These are phyloP conservation scores for Sebastes minor DNA, from an alignment of 2,797 vertebrate species.

Conservation along the genomic window DNA sequence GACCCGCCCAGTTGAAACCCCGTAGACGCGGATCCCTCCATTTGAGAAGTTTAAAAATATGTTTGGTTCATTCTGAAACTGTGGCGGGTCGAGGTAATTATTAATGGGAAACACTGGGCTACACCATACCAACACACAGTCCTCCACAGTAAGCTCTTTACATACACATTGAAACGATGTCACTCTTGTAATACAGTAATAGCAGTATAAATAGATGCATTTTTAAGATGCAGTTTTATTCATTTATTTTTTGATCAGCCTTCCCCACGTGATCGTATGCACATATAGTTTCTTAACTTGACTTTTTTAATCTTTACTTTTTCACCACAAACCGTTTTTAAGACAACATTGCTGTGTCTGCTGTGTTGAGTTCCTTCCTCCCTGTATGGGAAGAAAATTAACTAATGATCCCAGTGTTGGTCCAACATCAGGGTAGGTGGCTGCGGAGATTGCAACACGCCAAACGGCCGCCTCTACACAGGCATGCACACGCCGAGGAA, in stretches of 20 bases:
- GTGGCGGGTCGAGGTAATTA: no score
- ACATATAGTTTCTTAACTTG: neutral
- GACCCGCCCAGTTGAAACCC: no score
- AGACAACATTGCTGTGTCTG: neutral
- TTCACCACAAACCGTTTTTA: neutral
- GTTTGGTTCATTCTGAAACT: no score
- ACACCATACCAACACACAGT: neutral
- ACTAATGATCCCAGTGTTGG: slow-evolving; percentile 50
- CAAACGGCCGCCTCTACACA: slow-evolving; percentile 18
- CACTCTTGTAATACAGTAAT: no score
- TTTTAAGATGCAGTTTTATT: no score
- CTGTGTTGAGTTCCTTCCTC: slow-evolving; percentile 10
- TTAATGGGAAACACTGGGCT: neutral
- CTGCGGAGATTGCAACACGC: slow-evolving; percentile 31
- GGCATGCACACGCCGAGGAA: neutral
- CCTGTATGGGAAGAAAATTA: slow-evolving; percentile 31
- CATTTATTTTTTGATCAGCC: no score
- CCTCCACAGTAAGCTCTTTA: no score
- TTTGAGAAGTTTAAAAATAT: no score
- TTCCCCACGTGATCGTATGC: neutral
- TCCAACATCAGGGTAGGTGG: slow-evolving; percentile 62
- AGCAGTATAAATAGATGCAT: no score
- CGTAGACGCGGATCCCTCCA: no score
- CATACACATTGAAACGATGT: no score
- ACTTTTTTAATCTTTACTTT: neutral